Percentiles rank a stretch among this genome's conserved stretches.
These are phyloP conservation scores for Microhierax caerulescens DNA, from an alignment of 2,797 vertebrate genomes.

Conservation along the genomic window DNA sequence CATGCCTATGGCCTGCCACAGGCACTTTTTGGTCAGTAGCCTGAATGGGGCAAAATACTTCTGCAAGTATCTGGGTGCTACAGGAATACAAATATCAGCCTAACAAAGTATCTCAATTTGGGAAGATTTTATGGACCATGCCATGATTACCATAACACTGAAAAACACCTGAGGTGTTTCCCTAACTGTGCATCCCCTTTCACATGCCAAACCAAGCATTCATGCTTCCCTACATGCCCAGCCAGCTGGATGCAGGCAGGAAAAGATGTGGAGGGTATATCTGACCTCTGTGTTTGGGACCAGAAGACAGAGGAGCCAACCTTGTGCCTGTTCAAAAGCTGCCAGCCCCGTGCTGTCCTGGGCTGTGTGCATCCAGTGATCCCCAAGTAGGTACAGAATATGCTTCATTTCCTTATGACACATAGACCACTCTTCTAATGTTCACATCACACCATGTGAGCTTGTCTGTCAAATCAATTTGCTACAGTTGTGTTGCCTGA, in stretches of 20 bases:
- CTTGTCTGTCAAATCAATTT: background rate
- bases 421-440: background rate
- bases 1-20: accelerated
- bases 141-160: background rate
- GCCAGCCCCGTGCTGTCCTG: accelerated
- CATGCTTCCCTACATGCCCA: background rate
- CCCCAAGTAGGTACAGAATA: background rate
- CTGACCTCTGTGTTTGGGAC: background rate
- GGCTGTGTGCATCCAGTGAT: background rate
- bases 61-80: background rate
- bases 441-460: background rate
- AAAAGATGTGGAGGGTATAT: background rate
- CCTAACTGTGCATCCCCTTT: background rate
- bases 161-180: background rate
- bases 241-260: background rate
- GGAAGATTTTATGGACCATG: background rate
- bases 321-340: background rate
- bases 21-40: background rate
- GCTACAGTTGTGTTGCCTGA: background rate
- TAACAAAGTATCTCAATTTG: background rate
- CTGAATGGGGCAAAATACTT: background rate
- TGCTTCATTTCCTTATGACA: background rate
- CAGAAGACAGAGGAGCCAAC: background rate
- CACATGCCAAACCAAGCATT: accelerated
- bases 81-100: background rate